Percentiles rank a stretch among this genome's conserved stretches.
Evolutionary conservation across 2,113 vertebrate species (phyloP).

Genomic region (Theristicus caerulescens): DNA sequence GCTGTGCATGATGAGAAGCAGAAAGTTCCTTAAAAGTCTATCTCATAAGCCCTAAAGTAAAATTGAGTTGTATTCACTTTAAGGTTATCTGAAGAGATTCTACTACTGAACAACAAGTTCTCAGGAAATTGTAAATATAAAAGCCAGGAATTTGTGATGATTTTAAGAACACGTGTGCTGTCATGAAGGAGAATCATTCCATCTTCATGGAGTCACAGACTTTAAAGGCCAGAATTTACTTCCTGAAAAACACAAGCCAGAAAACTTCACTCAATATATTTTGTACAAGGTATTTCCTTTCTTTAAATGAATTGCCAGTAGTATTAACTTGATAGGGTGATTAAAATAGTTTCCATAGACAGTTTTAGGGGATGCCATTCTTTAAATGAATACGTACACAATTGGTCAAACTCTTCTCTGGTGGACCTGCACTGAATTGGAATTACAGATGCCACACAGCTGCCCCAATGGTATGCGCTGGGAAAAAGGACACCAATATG

Average conservation of each 20-base stretch:
- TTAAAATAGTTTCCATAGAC: neutral
- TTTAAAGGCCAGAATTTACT: constrained; percentile 20
- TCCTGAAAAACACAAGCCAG: constrained; percentile 2
- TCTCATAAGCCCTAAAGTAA: constrained; percentile 2
- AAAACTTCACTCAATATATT: constrained; percentile 10
- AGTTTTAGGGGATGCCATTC: neutral
- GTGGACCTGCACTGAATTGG: neutral
- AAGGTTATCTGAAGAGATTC: constrained; percentile 15
- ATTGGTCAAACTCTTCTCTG: neutral
- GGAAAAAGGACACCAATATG: neutral
- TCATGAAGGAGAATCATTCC: constrained; percentile 15
- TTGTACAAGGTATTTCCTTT: constrained; percentile 11
- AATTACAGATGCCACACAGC: neutral
- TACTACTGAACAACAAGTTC: neutral
- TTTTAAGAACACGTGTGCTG: constrained; percentile 20
- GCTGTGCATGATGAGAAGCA: neutral
- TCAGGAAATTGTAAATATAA: constrained; percentile 31
- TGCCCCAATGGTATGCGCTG: neutral
- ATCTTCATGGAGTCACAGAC: neutral
- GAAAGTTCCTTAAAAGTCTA: neutral
- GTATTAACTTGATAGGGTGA: neutral
- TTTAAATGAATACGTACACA: neutral
- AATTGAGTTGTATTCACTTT: neutral
- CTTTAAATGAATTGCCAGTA: constrained; percentile 12
- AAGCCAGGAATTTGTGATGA: neutral